phyloP scores from a whole-genome alignment of 2,888 invertebrate species.

The Siphonodentalium dalli region DNA sequence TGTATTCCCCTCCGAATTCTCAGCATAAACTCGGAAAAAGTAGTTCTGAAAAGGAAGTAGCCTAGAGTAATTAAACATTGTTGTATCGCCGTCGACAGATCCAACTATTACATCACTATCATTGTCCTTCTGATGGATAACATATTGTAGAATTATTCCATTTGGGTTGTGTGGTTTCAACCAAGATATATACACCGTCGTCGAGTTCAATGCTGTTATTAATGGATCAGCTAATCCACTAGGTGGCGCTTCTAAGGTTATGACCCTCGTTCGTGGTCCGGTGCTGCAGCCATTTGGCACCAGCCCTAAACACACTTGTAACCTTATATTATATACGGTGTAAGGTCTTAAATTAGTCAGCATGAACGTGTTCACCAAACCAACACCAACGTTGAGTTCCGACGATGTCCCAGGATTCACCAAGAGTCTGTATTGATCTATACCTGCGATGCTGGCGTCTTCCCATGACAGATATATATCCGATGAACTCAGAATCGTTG shows the following conservation, averaged over 20 bases:
- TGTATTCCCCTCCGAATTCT: conserved; percentile 53
- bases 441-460: conserved; percentile 31
- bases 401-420: conserved; percentile 50
- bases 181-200: conserved; percentile 54
- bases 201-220: conserved; percentile 37
- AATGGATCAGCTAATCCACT: conserved; percentile 41
- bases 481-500: conserved; percentile 50
- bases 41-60: conserved; percentile 55
- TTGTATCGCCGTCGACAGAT: conserved; percentile 32
- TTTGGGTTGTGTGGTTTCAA: conserved; percentile 52
- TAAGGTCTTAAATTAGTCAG: conserved; percentile 51
- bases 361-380: conserved; percentile 29
- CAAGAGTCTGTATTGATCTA: conserved; percentile 60
- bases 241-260: conserved; percentile 55
- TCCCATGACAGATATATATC: conserved; percentile 55
- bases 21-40: conserved; percentile 54
- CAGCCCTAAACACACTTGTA: conserved; percentile 56
- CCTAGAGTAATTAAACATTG: conserved; percentile 43
- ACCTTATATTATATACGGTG: conserved; percentile 53
- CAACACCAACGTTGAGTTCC: conserved; percentile 46
- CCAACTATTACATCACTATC: conserved; percentile 50
- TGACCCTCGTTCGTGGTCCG: conserved; percentile 45
- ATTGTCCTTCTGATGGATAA: conserved; percentile 43
- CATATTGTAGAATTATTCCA: conserved; percentile 55
- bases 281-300: conserved; percentile 59